Conservation (phyloP, 1,140 invertebrate species). For the Battus philenor region DNA sequence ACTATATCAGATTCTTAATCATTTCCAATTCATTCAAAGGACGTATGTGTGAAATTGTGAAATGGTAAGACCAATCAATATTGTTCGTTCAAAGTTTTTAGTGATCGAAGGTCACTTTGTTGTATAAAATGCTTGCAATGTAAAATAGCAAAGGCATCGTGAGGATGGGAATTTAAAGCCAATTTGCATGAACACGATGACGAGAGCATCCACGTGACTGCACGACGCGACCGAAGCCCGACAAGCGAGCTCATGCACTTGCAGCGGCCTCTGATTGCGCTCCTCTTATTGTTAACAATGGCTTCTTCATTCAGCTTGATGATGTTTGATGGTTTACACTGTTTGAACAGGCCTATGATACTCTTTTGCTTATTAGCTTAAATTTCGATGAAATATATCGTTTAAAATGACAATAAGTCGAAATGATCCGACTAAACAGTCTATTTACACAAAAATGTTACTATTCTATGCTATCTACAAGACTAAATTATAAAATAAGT, state of each 20-base stretch:
- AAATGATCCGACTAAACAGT: too few species aligned
- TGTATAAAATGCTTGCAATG: neutral
- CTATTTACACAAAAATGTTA: too few species aligned
- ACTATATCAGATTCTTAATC: neutral
- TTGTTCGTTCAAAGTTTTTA: too few species aligned
- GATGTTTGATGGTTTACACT: too few species aligned
- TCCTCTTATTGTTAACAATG: neutral
- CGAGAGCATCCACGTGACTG: neutral
- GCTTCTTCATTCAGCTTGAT: conserved; percentile 9
- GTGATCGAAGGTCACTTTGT: too few species aligned
- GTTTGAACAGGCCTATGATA: too few species aligned
- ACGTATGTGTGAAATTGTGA: neutral
- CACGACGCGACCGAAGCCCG: neutral
- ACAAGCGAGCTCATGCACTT: conserved; percentile 6
- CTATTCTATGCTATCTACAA: too few species aligned
- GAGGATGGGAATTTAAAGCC: conserved; percentile 7
- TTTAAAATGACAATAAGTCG: too few species aligned
- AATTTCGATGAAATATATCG: too few species aligned
- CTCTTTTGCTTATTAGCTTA: too few species aligned
- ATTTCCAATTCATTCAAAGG: neutral
- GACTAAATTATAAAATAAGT: too few species aligned
- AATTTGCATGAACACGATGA: neutral
- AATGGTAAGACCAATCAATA: too few species aligned
- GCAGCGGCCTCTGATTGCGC: neutral
- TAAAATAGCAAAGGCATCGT: neutral